Evolutionary conservation across 2,888 invertebrate genomes (phyloP), one percentile per base, ranked within the genome.

Genomic region (Pandemis heparana): DNA sequence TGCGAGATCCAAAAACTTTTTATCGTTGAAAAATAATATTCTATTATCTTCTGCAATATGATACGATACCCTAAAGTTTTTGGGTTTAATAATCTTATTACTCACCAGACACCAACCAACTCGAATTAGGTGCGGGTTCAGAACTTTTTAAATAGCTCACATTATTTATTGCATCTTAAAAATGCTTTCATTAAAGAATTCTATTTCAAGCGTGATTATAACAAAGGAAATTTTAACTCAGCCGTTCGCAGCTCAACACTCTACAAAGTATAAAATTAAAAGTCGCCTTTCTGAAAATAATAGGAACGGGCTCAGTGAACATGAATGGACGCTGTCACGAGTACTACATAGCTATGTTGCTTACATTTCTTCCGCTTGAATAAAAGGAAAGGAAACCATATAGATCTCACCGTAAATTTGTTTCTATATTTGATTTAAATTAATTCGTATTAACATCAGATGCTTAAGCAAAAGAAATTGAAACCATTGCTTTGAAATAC

Each of bases 251-350:
- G 59, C 70, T 23, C 63, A 46, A 48, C 38, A 56, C 46, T 59
- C 48, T 63, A 48, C 39, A 59, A 63, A 59, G 68, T 73, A 68
- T 64, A 66, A 64, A 73, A 73, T 73, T 73, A 73, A 73, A 68
- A 73, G 68, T 73, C 51, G 8, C 53, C 56, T 71, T 53, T 63
- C 68, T 73, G 68, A 64, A 68, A 73, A 68, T 68, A 73, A 68
- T 59, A 63, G 67, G 63, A 68, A 73, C 59, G 63, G 63, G 63
- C 68, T 68, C 59, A 68, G 56, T 68, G 63, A 51, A 68, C 68
- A 73, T 63, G 73, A 73, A 73, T 68, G 63, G 68, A 43, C 39
- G 53, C 59, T 16, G 48, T 56, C 48, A 9, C 63, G n/a, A 53
- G 23, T 48, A 48, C n/a, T 14, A n/a, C 6, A 14, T 59, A 71